phyloP scores from a whole-genome alignment of 2,797 vertebrate species.

The Peromyscus attwateri region DNA sequence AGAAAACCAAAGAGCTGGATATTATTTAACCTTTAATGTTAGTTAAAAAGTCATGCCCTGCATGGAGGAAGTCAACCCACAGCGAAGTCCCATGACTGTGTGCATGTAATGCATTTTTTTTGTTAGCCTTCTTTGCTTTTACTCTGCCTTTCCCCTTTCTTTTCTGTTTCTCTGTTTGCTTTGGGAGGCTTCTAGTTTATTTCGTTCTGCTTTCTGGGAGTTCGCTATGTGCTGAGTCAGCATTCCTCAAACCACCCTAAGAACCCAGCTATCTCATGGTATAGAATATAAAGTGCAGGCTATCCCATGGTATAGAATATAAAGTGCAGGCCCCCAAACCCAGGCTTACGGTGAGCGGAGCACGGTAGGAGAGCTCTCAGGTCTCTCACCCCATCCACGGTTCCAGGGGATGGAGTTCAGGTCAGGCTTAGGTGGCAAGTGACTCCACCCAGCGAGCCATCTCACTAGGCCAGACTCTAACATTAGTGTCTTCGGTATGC shows the following conservation, averaged over 20 bases:
- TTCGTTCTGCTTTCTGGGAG: background rate
- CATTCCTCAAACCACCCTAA: background rate
- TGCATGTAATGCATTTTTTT: background rate
- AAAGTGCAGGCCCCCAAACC: background rate
- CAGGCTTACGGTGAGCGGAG: background rate
- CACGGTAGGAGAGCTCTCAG: background rate
- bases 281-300: background rate
- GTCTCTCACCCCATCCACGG: background rate
- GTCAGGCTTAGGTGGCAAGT: background rate
- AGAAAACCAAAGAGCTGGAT: constrained; percentile 12
- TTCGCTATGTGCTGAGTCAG: background rate
- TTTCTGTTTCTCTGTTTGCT: background rate
- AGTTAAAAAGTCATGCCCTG: background rate
- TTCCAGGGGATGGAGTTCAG: background rate
- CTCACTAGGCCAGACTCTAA: too few species aligned
- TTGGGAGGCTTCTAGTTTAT: background rate
- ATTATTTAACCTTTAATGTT: background rate
- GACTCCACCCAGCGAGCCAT: background rate
- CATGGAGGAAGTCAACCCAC: fast-evolving
- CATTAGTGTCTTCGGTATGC: background rate
- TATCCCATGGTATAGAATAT: background rate
- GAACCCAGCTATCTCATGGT: background rate
- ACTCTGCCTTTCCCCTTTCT: background rate
- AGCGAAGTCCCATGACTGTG: too few species aligned
- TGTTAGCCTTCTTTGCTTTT: background rate